A percentile compares a stretch with the other conserved stretches of the same genome.
Evolutionary conservation across 2,113 vertebrate genomes (phyloP).

Genomic region (Colistium nudipinnis): DNA sequence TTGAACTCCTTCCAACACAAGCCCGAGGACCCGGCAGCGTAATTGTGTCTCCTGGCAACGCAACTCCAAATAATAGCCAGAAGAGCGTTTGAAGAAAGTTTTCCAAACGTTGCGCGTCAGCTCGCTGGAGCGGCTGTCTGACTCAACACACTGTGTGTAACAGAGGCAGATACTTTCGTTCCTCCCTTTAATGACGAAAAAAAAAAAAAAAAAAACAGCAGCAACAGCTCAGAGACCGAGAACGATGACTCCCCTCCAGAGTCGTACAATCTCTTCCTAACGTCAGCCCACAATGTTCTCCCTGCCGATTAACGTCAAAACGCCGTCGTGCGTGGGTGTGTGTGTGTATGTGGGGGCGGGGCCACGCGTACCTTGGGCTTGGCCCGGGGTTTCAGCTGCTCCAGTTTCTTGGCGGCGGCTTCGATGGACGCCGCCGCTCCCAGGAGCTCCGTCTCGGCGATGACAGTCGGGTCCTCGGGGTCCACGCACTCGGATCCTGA

Average conservation of each 20-base stretch:
- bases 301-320: conserved; percentile 56
- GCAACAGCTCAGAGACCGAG: conserved; percentile 37
- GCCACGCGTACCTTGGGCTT: conserved; percentile 91
- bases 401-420: conserved; percentile 98
- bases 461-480: conserved; percentile 96
- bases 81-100: conserved; percentile 64
- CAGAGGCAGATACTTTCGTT: background rate
- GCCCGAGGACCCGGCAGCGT: conserved; percentile 53
- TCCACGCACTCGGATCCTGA: conserved; percentile 96
- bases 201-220: conserved; percentile 1
- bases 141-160: conserved; percentile 29
- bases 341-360: conserved; percentile 48
- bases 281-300: conserved; percentile 26
- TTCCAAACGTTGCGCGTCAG: conserved; percentile 33
- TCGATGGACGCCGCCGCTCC: conserved; percentile 98
- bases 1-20: conserved; percentile 70
- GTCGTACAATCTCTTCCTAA: conserved; percentile 63
- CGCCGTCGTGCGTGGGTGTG: conserved; percentile 46
- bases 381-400: conserved; percentile 96
- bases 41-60: conserved; percentile 69
- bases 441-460: conserved; percentile 95
- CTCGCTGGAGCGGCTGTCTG: conserved; percentile 44
- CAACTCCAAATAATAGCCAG: conserved; percentile 58
- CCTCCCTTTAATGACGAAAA: conserved; percentile 13
- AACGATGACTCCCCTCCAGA: conserved; percentile 63